Evolutionary conservation across 2,113 vertebrate genomes (phyloP), one percentile per base, ranked within the genome.

Genomic region (Lanius ludovicianus): DNA sequence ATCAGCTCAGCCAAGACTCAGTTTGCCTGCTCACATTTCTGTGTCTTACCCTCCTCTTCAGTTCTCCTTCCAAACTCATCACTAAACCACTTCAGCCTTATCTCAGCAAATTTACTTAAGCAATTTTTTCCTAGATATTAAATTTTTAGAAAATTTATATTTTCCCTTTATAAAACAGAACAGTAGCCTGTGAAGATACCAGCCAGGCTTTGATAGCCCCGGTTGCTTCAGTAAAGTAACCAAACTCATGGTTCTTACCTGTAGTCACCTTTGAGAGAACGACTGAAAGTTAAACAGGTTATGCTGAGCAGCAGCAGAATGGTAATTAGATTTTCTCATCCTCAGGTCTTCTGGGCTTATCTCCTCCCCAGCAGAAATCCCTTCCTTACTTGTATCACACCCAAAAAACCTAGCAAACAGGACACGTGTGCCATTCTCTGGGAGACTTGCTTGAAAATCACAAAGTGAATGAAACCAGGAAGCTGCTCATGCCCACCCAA

Each of bases 381-480:
- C 23, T n/a, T 78, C 25, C 39, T 77, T 15, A n/a, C 8, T 46
- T 67, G 28, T 35, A 59, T 70, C 64, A 62, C 47, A 89, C 23
- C 28, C 88, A 10, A 64, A 70, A 60, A 71, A 0, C 0, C 13
- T 7, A 69, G 31, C 30, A 60, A 75, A 10, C 13, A 46, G 41
- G 57, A 71, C 16, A 12, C 0, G 3, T 3, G 18, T 24, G 13
- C 0, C 0, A 30, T 68, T 20, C 33, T 80, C 23, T 52, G 25
- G 11, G 31, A 92, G 27, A 47, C 10, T 13, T 50, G 13, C 33
- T 81, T 50, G 33, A 73, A 90, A 85, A 80, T 27, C 2, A 47
- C n/a, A 2, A 55, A 78, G 20, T 16, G 22, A 90, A 63, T 24
- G 7, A 70, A 90, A 63, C n/a, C 31, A 56, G 6, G 7, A 52